phyloP scores from a whole-genome alignment of 2,797 vertebrate genomes.

The Anableps anableps region DNA sequence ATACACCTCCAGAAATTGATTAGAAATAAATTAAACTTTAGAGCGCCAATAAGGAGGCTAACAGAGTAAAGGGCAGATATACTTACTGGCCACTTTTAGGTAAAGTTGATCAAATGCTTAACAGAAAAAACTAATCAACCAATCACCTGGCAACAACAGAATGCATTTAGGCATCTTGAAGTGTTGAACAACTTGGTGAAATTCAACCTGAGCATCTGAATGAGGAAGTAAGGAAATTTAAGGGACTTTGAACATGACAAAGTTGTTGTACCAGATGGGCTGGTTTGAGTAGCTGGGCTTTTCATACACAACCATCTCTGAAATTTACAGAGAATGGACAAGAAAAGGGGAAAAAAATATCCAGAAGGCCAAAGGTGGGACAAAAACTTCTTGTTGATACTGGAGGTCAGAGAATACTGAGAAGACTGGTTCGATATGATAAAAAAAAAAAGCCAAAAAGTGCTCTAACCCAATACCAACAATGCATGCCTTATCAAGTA shows the following conservation, averaged over 20 bases:
- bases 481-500: background rate
- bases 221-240: background rate
- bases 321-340: background rate
- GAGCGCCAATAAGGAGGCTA: background rate
- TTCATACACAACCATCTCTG: background rate
- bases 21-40: slow-evolving; percentile 1
- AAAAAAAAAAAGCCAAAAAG: background rate
- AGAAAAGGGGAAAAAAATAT: background rate
- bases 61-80: background rate
- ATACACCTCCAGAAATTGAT: background rate
- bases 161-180: background rate
- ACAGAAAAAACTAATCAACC: background rate
- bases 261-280: background rate
- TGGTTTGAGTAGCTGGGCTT: background rate
- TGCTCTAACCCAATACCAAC: background rate
- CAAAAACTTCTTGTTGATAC: background rate
- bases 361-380: background rate
- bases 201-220: background rate
- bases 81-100: background rate
- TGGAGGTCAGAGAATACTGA: background rate
- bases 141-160: background rate
- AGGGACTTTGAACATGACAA: background rate
- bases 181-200: background rate
- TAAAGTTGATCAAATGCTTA: background rate
- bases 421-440: background rate